phyloP scores from a whole-genome alignment of 2,113 vertebrate species.

The Xyliphius kryptos region DNA sequence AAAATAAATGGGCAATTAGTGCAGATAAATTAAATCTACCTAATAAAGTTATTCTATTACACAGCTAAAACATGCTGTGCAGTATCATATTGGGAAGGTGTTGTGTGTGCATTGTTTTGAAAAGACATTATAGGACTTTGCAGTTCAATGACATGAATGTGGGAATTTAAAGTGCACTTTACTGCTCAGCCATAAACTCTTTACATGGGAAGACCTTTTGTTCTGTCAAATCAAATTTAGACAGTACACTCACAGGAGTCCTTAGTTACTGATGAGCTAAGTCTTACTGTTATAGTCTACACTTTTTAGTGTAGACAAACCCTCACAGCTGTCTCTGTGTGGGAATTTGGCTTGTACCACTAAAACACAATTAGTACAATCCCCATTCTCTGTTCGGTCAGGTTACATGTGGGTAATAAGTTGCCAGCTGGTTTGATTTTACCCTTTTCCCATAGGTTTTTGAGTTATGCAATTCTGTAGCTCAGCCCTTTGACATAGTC shows the following conservation, averaged over 20 bases:
- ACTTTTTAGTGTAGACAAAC: constrained; percentile 4
- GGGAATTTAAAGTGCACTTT: background rate
- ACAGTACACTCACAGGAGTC: constrained; percentile 4
- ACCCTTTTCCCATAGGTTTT: constrained; percentile 25
- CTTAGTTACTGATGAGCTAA: constrained; percentile 17
- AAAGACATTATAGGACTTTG: background rate
- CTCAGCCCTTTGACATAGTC: constrained; percentile 16
- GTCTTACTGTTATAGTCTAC: constrained; percentile 5
- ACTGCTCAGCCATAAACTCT: background rate
- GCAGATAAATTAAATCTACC: too few species aligned
- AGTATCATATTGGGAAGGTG: too few species aligned
- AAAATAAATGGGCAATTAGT: too few species aligned
- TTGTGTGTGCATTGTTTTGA: too few species aligned
- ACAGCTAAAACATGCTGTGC: too few species aligned
- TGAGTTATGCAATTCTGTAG: constrained; percentile 16
- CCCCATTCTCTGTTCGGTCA: constrained; percentile 16
- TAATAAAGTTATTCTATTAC: too few species aligned
- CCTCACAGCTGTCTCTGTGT: constrained; percentile 25
- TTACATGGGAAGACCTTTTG: background rate
- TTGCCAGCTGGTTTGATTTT: constrained; percentile 31
- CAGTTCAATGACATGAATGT: background rate
- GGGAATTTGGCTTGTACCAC: constrained; percentile 24
- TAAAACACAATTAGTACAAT: constrained; percentile 24
- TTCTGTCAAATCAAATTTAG: background rate
- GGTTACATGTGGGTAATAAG: constrained; percentile 28